Evolutionary conservation across 1,140 invertebrate species (phyloP), one percentile per base, ranked within the genome.

Genomic region (Drepana arcuata): DNA sequence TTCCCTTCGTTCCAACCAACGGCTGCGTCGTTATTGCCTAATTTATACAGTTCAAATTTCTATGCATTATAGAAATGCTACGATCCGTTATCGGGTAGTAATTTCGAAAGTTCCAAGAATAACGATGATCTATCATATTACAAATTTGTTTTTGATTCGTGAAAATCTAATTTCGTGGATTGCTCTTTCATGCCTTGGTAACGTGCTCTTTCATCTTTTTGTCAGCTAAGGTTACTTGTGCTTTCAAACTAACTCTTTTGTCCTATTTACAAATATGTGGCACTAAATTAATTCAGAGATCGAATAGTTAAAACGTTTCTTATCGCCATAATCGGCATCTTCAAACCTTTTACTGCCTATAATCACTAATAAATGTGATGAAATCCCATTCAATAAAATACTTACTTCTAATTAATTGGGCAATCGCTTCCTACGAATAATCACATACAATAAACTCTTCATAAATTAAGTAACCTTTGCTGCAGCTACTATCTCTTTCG

Each of bases 121-220:
- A 65, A 65, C 59, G 58, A 53, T 52, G 61, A 53, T 79, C 68
- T 79, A 74, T 80, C 72, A 70, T 71, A 63, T 73, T 77, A 73
- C 68, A 74, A 77, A 75, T 74, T 72, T 58, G 68, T 77, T 69
- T 67, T 69, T 69, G 64, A 71, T 77, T 79, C 63, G 51, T 68
- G 69, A 69, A 77, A 73, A 67, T 69, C 67, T 75, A 66, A 74
- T 67, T 69, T 49, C 28, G 52, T 53, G 41, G 55, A 59, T 53
- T 42, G 43, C 48, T 62, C 47, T 68, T 65, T 68, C 54, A 58
- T 52, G 57, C 71, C 57, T 48, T 38, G 53, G 24, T 47, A 7
- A 24, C 28, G 48, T 35, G 52, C 51, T 24, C 32, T 70, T 70
- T 72, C 60, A 70, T 68, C 56, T 65, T 62, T 41, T 21, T 34